Evolutionary conservation across 2,797 vertebrate species (phyloP).

Genomic region (Pseudochromis fuscus): DNA sequence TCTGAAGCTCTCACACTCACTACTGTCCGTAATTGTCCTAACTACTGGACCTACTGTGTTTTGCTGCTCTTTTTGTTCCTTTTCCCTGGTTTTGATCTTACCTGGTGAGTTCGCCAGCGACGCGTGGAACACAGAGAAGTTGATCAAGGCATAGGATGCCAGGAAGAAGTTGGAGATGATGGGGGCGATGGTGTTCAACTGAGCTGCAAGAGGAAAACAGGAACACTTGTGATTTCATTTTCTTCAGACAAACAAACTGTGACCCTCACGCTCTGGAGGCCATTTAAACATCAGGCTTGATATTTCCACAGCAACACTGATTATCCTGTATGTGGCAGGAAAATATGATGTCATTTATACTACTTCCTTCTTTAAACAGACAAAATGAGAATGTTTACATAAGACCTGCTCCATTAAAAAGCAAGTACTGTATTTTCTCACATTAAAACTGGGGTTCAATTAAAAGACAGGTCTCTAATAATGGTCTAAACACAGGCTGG

Average conservation of each 20-base stretch:
- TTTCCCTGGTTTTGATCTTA: slow-evolving; percentile 72
- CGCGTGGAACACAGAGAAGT: slow-evolving; percentile 98
- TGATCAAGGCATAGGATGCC: slow-evolving; percentile 98
- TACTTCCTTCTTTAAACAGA: not conserved
- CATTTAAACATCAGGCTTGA: no score
- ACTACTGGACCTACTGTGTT: not conserved
- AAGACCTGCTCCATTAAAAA: no score
- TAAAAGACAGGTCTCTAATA: no score
- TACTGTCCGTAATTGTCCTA: not conserved
- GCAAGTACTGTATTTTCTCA: not conserved
- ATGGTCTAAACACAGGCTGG: no score
- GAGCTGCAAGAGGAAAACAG: slow-evolving; percentile 79
- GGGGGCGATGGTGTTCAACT: slow-evolving; percentile 95
- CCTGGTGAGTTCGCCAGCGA: slow-evolving; percentile 99
- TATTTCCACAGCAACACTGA: no score
- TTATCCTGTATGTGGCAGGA: no score
- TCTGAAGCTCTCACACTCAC: not conserved
- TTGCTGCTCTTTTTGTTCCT: not conserved
- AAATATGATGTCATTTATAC: no score
- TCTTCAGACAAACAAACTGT: no score
- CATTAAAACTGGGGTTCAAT: no score
- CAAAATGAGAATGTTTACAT: not conserved
- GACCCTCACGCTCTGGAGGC: no score
- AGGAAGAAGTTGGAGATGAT: slow-evolving; percentile 99
- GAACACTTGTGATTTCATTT: no score